Percentiles rank a stretch among this genome's conserved stretches.
Conservation (phyloP, 2,888 invertebrate species). For the Ernsta delagoae region DNA sequence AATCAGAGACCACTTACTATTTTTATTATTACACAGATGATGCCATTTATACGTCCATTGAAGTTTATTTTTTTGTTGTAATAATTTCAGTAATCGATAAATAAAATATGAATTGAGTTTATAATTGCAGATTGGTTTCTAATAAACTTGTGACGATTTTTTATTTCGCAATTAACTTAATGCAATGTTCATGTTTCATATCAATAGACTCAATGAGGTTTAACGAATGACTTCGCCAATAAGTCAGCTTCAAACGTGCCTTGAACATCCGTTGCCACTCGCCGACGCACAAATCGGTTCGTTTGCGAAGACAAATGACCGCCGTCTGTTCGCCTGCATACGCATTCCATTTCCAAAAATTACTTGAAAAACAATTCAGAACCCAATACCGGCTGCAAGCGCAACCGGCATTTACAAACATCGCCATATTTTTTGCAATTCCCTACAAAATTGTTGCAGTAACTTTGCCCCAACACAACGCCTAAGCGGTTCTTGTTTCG, state of each 20-base stretch:
- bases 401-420: slow-evolving; percentile 47
- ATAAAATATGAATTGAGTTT: too few species aligned
- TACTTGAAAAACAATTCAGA: slow-evolving; percentile 67
- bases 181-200: slow-evolving; percentile 15
- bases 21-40: too few species aligned
- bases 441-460: slow-evolving; percentile 43
- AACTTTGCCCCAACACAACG: background rate
- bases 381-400: slow-evolving; percentile 42
- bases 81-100: too few species aligned
- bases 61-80: too few species aligned
- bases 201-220: slow-evolving; percentile 70
- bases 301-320: slow-evolving; percentile 82
- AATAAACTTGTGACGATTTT: too few species aligned
- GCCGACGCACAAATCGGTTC: slow-evolving; percentile 82
- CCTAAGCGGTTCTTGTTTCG: background rate
- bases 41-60: too few species aligned
- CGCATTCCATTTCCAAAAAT: slow-evolving; percentile 75
- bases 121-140: too few species aligned
- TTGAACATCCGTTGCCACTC: slow-evolving; percentile 78
- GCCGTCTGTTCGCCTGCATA: slow-evolving; percentile 64
- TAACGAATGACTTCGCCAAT: slow-evolving; percentile 68
- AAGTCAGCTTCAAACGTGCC: slow-evolving; percentile 72
- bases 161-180: too few species aligned
- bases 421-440: slow-evolving; percentile 54
- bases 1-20: too few species aligned